A percentile compares a stretch with the other conserved stretches of the same genome.
Evolutionary conservation across 2,888 invertebrate species (phyloP).

Genomic region (Scotopteryx bipunctaria): DNA sequence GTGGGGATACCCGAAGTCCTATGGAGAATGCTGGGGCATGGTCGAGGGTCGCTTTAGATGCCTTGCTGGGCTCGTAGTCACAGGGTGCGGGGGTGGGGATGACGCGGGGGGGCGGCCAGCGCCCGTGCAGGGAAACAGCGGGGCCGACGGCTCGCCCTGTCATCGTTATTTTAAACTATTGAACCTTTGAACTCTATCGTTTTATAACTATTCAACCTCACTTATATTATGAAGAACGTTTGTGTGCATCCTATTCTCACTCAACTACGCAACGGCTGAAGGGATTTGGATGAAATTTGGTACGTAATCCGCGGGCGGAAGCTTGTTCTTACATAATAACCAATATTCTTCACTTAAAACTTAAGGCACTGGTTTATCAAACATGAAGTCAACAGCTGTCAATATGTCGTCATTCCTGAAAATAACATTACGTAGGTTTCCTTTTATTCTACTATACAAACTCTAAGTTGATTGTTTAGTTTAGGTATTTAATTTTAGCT

Average conservation of each 20-base stretch:
- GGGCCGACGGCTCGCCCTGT: slow-evolving; percentile 88
- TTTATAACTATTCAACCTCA: no score
- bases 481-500: not conserved
- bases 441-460: not conserved
- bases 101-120: slow-evolving; percentile 86
- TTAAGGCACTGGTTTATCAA: no score
- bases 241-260: no score
- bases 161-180: slow-evolving; percentile 2
- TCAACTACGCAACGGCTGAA: no score
- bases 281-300: no score
- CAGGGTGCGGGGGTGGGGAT: slow-evolving; percentile 93
- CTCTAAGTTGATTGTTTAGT: not conserved
- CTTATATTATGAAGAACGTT: no score
- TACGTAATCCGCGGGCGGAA: no score
- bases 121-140: slow-evolving; percentile 90
- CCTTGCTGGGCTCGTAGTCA: slow-evolving; percentile 92
- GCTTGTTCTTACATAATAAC: no score
- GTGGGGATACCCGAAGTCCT: slow-evolving; percentile 80
- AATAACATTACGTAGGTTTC: not conserved
- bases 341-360: no score
- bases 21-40: slow-evolving; percentile 85
- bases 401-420: no score
- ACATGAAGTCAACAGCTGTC: no score
- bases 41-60: slow-evolving; percentile 80
- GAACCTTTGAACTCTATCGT: no score